Evolutionary conservation across 2,797 vertebrate species (phyloP).

Genomic region (Astyanax mexicanus): DNA sequence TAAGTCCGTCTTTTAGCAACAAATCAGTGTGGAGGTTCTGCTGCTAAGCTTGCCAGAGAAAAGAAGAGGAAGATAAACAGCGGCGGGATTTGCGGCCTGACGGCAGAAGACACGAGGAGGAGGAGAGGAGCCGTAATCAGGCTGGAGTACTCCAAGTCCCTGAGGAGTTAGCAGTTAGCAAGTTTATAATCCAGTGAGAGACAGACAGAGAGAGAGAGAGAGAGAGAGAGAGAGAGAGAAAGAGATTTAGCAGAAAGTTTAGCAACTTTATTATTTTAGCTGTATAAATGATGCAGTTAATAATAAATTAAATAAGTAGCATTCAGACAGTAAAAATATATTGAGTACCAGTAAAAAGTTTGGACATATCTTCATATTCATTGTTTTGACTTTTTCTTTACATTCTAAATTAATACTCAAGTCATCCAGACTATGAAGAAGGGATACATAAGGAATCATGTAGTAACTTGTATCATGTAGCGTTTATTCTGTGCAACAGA

Average conservation of each 20-base stretch:
- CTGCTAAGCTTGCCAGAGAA: conserved; percentile 89
- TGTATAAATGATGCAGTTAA: conserved; percentile 4
- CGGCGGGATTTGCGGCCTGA: conserved; percentile 83
- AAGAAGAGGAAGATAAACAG: conserved; percentile 90
- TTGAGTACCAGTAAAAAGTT: no score
- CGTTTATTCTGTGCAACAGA: no score
- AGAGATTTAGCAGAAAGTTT: conserved; percentile 21
- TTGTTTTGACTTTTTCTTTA: no score
- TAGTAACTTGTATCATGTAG: no score
- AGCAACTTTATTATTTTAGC: conserved; percentile 9
- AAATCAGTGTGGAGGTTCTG: conserved; percentile 94
- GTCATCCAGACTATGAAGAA: no score
- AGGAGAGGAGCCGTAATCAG: conserved; percentile 52
- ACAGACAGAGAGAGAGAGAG: no score
- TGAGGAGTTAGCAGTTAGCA: conserved; percentile 48
- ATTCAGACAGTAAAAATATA: no score
- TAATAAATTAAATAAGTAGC: no score
- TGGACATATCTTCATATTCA: no score
- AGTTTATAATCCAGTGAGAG: conserved; percentile 40
- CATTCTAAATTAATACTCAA: no score
- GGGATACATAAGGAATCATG: no score
- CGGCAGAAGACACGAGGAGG: conserved; percentile 59
- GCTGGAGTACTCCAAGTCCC: conserved; percentile 49
- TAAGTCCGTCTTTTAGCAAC: conserved; percentile 99
- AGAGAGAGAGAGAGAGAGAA: conserved; percentile 20